Conservation (phyloP, 1,140 invertebrate species). For the Pogonomyrmex californicus region DNA sequence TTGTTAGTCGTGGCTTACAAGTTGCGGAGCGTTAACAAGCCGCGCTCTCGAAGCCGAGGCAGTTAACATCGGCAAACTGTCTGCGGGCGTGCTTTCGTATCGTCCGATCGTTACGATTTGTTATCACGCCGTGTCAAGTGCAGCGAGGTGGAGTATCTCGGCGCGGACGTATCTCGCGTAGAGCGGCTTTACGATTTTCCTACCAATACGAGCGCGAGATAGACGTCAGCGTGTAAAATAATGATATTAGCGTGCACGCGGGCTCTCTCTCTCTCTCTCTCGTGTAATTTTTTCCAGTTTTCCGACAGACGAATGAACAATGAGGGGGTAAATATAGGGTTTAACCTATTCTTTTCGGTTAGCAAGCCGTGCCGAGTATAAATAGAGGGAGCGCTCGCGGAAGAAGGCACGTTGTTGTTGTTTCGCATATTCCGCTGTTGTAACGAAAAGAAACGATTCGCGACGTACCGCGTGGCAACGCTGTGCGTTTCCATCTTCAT, state of each 20-base stretch:
- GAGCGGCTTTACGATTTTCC: not conserved
- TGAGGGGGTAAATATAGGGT: not conserved
- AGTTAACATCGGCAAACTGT: conserved; percentile 42
- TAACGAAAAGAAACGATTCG: conserved; percentile 50
- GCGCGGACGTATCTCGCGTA: no score
- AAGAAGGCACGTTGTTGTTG: conserved; percentile 3
- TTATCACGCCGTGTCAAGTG: conserved; percentile 24
- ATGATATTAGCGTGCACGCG: not conserved
- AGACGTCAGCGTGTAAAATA: not conserved
- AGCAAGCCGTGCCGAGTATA: not conserved
- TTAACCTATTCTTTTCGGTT: conserved; percentile 1
- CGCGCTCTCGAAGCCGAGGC: conserved; percentile 35
- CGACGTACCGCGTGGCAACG: not conserved
- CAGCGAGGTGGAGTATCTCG: not conserved
- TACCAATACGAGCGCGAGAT: not conserved
- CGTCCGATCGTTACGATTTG: conserved; percentile 47
- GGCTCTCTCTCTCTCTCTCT: not conserved
- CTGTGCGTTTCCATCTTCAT: conserved; percentile 50
- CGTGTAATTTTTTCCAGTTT: not conserved
- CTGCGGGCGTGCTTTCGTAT: conserved; percentile 33
- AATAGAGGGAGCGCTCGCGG: conserved; percentile 11
- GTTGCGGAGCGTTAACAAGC: conserved; percentile 67
- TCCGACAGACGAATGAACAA: not conserved
- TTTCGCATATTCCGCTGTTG: conserved; percentile 10
- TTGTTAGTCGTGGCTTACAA: conserved; percentile 35